A percentile compares a stretch with the other conserved stretches of the same genome.
phyloP scores from a whole-genome alignment of 1,140 invertebrate species.

The Brachionus calyciflorus region DNA sequence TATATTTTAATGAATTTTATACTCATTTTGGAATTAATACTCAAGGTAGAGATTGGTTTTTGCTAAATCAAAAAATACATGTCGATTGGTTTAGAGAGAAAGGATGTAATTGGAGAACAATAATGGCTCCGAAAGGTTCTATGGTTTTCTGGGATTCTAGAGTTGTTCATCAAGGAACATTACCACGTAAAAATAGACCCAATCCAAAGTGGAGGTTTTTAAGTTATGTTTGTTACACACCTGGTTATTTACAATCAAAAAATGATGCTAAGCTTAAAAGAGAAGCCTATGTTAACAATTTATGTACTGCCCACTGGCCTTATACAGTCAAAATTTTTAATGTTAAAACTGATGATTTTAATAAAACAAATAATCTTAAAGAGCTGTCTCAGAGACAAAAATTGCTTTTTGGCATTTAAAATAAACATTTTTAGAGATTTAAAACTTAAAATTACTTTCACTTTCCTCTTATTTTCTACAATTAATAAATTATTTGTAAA shows the following conservation, averaged over 20 bases:
- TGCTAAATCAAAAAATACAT: slow-evolving; percentile 22
- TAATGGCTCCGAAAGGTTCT: slow-evolving; percentile 34
- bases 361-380: not conserved
- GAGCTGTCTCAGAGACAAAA: no score
- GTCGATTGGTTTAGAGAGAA: slow-evolving; percentile 36
- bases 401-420: no score
- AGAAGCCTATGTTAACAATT: not conserved
- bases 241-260: not conserved
- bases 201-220: slow-evolving; percentile 17
- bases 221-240: slow-evolving; percentile 32
- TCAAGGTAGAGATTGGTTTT: not conserved
- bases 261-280: slow-evolving; percentile 14
- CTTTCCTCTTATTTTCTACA: no score
- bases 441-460: no score
- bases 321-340: not conserved
- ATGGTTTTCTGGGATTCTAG: slow-evolving; percentile 41
- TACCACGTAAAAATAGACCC: not conserved
- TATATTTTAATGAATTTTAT: slow-evolving; percentile 17
- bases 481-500: no score
- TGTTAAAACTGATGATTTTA: not conserved
- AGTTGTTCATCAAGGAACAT: slow-evolving; percentile 13
- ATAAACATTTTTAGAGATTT: no score
- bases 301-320: slow-evolving; percentile 36
- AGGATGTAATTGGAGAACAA: slow-evolving; percentile 27
- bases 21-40: slow-evolving; percentile 20